These are phyloP conservation scores for Ciona savignyi DNA, from an alignment of 23 tunicate genomes.

Conservation along the genomic window DNA sequence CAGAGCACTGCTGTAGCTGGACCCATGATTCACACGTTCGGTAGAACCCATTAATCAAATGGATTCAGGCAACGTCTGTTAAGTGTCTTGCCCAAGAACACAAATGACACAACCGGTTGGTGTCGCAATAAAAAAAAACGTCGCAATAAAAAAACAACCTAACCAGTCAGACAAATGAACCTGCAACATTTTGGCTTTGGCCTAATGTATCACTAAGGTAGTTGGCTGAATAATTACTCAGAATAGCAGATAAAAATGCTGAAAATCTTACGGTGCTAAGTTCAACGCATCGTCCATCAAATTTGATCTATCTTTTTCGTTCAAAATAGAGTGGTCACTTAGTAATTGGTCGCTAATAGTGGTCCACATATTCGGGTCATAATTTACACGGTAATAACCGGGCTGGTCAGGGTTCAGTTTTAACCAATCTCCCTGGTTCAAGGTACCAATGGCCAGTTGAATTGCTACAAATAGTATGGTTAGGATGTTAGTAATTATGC, in stretches of 20 bases:
- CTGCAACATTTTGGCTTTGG: too few relatives aligned
- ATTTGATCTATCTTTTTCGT: conserved; percentile 74
- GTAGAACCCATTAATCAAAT: too few relatives aligned
- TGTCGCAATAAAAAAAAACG: too few relatives aligned
- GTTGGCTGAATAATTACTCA: too few relatives aligned
- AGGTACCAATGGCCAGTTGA: background rate
- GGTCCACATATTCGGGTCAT: conserved; percentile 50
- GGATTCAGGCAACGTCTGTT: too few relatives aligned
- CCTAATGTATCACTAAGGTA: too few relatives aligned
- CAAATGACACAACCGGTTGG: too few relatives aligned
- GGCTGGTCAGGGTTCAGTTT: conserved; percentile 77
- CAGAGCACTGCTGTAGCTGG: too few relatives aligned
- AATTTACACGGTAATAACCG: conserved; percentile 88
- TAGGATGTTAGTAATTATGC: background rate
- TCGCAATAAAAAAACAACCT: too few relatives aligned
- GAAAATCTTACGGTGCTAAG: conserved; percentile 71
- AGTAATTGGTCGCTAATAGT: conserved; percentile 42
- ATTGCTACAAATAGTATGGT: background rate
- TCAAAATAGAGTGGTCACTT: conserved; percentile 31
- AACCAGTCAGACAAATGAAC: too few relatives aligned
- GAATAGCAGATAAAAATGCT: background rate
- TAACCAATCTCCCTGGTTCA: conserved; percentile 34
- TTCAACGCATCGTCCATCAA: conserved; percentile 87
- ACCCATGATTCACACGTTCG: too few relatives aligned
- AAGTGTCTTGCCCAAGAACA: too few relatives aligned